These are phyloP conservation scores for Clytia hemisphaerica DNA, from an alignment of 30 jellyfish, hydroid and myxozoan species.

Conservation along the genomic window DNA sequence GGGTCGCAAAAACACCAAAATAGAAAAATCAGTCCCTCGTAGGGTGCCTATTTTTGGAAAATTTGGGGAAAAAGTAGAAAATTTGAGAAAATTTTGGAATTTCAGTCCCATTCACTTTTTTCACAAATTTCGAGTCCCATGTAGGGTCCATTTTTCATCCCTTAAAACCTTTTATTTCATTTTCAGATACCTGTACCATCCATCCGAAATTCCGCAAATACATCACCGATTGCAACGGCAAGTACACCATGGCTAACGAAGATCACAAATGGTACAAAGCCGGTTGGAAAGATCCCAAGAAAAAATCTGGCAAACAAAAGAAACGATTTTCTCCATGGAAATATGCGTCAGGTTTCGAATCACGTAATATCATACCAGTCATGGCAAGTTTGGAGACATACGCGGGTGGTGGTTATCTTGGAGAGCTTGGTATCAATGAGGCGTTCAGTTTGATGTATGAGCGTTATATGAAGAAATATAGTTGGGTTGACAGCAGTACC, in stretches of 20 bases:
- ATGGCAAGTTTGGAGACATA: constrained; percentile 6
- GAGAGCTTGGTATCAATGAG: background rate
- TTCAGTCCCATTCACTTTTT: no score
- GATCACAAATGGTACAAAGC: constrained; percentile 10
- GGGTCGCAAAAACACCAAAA: no score
- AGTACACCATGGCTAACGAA: background rate
- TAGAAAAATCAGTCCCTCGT: no score
- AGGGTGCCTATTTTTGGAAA: no score
- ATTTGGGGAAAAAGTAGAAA: no score
- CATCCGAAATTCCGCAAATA: background rate
- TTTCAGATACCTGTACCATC: constrained; percentile 7
- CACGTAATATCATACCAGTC: background rate
- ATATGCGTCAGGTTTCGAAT: constrained; percentile 1
- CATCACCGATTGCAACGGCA: constrained; percentile 3
- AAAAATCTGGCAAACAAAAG: background rate
- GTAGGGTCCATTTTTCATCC: background rate
- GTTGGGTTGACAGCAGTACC: constrained; percentile 13
- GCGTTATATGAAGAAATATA: background rate
- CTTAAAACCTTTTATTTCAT: background rate
- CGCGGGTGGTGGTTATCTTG: constrained; percentile 27
- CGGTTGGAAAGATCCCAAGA: background rate
- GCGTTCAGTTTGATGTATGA: background rate
- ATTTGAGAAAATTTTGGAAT: no score
- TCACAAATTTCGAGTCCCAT: no score
- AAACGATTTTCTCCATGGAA: constrained; percentile 6